phyloP scores from a whole-genome alignment of 2,888 invertebrate species.

The Pristionchus exspectatus region DNA sequence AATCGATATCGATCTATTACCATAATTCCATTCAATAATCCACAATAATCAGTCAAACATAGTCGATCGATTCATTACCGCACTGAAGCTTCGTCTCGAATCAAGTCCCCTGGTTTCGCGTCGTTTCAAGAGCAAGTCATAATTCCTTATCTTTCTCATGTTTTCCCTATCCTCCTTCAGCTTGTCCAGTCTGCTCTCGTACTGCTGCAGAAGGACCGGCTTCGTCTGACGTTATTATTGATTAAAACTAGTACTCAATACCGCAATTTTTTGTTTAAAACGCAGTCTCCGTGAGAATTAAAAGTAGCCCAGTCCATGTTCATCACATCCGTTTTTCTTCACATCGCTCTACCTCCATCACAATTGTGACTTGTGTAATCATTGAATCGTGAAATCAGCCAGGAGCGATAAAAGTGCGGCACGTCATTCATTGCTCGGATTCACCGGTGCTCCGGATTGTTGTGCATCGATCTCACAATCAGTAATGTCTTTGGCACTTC shows the following conservation, averaged over 20 bases:
- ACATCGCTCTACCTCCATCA: too few relatives aligned
- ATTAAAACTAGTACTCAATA: too few relatives aligned
- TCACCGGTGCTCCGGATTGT: not conserved
- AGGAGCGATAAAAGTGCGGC: too few relatives aligned
- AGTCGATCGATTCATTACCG: not conserved
- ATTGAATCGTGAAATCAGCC: too few relatives aligned
- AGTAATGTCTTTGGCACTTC: not conserved
- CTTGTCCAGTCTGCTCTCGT: slow-evolving; percentile 94
- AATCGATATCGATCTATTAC: not conserved
- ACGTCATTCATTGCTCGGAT: not conserved
- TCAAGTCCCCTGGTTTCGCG: not conserved
- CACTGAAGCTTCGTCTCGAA: not conserved
- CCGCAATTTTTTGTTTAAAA: too few relatives aligned
- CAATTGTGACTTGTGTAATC: not conserved
- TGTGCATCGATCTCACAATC: too few relatives aligned
- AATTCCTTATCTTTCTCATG: slow-evolving; percentile 87
- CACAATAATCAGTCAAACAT: not conserved
- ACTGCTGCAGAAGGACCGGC: slow-evolving; percentile 87
- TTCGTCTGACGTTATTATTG: too few relatives aligned
- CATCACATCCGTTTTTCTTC: not conserved
- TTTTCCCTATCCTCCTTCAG: slow-evolving; percentile 98
- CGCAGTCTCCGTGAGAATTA: too few relatives aligned
- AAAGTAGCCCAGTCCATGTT: too few relatives aligned
- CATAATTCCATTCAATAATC: not conserved
- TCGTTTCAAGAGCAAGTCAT: not conserved